Percentiles rank a stretch among this genome's conserved stretches.
These are phyloP conservation scores for Sebastiscus tertius DNA, from an alignment of 2,797 vertebrate genomes.

Conservation along the genomic window DNA sequence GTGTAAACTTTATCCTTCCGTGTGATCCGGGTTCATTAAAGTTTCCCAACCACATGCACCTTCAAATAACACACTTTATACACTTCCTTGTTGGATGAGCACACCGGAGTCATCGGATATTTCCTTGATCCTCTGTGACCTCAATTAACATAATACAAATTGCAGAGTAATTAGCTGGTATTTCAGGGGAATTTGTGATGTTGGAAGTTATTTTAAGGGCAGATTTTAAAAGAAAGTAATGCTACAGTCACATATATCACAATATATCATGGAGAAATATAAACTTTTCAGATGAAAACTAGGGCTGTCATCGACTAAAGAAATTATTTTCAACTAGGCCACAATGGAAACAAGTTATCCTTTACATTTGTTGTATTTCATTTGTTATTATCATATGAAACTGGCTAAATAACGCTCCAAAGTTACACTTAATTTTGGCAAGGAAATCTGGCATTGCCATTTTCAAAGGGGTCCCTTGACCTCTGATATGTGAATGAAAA, in stretches of 20 bases:
- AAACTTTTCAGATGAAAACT: neutral
- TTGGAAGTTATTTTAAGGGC: neutral
- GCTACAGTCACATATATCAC: neutral
- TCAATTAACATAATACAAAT: neutral
- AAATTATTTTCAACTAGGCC: neutral
- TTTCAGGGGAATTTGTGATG: neutral
- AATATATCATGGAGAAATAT: neutral
- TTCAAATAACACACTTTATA: conserved; percentile 30
- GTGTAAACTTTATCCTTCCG: conserved; percentile 50
- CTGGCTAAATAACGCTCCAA: neutral
- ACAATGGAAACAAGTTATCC: too few relatives aligned
- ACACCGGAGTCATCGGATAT: neutral
- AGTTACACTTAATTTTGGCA: neutral
- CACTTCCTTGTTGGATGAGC: conserved; percentile 42
- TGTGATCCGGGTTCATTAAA: conserved; percentile 44
- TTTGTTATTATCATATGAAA: neutral
- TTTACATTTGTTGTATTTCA: too few relatives aligned
- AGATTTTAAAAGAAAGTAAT: neutral
- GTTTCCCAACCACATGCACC: conserved; percentile 44
- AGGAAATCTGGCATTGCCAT: neutral
- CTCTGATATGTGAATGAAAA: too few relatives aligned
- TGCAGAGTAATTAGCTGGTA: neutral
- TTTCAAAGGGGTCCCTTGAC: neutral
- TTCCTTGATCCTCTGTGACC: conserved; percentile 14
- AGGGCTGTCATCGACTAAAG: neutral